Base-by-base conservation (phyloP, 2,888 invertebrate species). In the Eremobia ochroleuca region DNA sequence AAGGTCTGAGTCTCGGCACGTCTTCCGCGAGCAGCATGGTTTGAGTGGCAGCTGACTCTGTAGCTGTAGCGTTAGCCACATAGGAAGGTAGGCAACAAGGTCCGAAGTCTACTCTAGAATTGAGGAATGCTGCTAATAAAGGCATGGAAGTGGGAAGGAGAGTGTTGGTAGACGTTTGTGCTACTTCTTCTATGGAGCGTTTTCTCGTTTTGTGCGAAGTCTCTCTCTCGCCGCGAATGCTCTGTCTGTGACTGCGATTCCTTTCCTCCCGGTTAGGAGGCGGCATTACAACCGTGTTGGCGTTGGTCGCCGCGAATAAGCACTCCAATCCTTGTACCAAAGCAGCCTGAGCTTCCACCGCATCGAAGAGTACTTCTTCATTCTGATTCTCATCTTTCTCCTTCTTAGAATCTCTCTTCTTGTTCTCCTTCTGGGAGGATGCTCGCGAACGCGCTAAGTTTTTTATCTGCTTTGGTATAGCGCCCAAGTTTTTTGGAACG, bases 401-500 rank as follows among this genome's bases (percentile, higher is more conserved):
- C 77, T 94, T 96, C 85, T 92, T 96, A 88, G 94, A 93, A 92
- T 97, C 97, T 91, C 94, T 94, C 92, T 95, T 96, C 92, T 97
- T 97, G 92, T 97, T 97, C 92, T 97, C 97, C 92, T 97, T 97
- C 75, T 97, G 97, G 18, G 97, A 97, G 52, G 97, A 97, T 85
- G 97, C 94, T 90, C 97, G 92, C 89, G 97, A 92, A 94, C 97
- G 93, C 87, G 95, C 95, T 94, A 96, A 95, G 95, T 96, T 97
- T 96, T 96, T 97, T 90, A 97, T 95, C 94, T 98, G 98, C 93
- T 98, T 98, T 77, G 98, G 98, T 93, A 98, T 98, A 82, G 98
- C 98, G 79, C 98, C 98, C 89, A 98, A 97, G 92, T 97, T 98
- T 93, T 97, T 97, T 93, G 97, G 97, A 87, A 94, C 94, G 90